Evolutionary conservation across 2,113 vertebrate genomes (phyloP).

Genomic region (Anser brachyrhynchus): DNA sequence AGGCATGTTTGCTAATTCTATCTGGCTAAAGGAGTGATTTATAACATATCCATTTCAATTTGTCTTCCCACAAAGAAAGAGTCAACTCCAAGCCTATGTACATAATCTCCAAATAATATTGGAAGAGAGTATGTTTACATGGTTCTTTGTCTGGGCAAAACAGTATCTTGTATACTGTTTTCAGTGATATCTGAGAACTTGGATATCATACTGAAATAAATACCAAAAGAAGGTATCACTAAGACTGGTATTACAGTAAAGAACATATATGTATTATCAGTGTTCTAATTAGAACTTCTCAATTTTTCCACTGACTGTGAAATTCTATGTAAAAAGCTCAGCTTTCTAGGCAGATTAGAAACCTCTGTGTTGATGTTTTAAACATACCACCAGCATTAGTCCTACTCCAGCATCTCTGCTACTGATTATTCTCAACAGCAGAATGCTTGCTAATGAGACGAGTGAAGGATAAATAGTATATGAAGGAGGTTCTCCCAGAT

Average conservation of each 20-base stretch:
- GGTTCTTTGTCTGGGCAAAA: not conserved
- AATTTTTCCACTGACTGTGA: not conserved
- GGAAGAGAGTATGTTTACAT: not conserved
- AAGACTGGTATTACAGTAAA: not conserved
- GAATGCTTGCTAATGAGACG: not conserved
- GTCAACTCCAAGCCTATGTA: not conserved
- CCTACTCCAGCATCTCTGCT: not conserved
- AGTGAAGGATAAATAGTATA: not conserved
- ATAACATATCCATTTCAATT: not conserved
- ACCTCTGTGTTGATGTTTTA: not conserved
- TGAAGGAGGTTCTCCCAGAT: not conserved
- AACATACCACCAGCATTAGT: not conserved
- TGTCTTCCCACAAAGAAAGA: not conserved
- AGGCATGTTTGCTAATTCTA: too few relatives aligned
- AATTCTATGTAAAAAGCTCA: not conserved
- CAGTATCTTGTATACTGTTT: not conserved
- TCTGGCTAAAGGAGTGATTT: too few relatives aligned
- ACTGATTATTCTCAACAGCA: not conserved
- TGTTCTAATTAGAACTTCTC: not conserved
- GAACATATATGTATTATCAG: not conserved
- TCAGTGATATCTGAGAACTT: not conserved
- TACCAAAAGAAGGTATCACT: not conserved
- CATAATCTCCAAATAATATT: not conserved
- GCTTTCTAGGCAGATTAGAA: not conserved
- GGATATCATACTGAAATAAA: not conserved